Conservation (phyloP, 2,888 invertebrate genomes). For the Temnothorax rugatulus region DNA sequence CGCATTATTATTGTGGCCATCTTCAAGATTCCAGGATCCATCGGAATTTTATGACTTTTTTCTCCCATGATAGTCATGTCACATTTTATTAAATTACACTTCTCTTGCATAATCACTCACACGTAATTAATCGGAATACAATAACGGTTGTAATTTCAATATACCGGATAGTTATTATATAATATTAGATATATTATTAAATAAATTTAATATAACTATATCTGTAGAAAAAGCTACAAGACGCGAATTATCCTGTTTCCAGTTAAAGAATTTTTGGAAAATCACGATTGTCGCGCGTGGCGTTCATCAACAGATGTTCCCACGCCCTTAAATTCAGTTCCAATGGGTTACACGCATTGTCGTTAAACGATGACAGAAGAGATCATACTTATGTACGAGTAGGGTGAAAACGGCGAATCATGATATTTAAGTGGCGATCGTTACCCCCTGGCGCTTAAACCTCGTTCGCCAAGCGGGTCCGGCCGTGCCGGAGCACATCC, state of each 20-base stretch:
- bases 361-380: conserved; percentile 65
- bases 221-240: not conserved
- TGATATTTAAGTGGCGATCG: conserved; percentile 77
- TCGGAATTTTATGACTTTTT: conserved; percentile 10
- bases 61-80: not conserved
- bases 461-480: conserved; percentile 48
- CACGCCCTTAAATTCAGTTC: conserved; percentile 36
- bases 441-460: conserved; percentile 64
- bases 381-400: conserved; percentile 52
- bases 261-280: not conserved
- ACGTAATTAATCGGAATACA: not conserved
- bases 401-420: conserved; percentile 74
- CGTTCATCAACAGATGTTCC: conserved; percentile 7
- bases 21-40: conserved; percentile 9
- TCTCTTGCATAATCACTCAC: not conserved
- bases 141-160: not conserved
- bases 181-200: not conserved
- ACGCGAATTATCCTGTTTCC: not conserved
- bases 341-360: conserved; percentile 48
- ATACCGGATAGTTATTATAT: not conserved
- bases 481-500: conserved; percentile 12
- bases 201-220: conserved; percentile 10
- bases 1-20: conserved; percentile 13
- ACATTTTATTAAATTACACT: not conserved
- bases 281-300: not conserved